Conservation (phyloP, 2,797 vertebrate species). For the Crenichthys baileyi region DNA sequence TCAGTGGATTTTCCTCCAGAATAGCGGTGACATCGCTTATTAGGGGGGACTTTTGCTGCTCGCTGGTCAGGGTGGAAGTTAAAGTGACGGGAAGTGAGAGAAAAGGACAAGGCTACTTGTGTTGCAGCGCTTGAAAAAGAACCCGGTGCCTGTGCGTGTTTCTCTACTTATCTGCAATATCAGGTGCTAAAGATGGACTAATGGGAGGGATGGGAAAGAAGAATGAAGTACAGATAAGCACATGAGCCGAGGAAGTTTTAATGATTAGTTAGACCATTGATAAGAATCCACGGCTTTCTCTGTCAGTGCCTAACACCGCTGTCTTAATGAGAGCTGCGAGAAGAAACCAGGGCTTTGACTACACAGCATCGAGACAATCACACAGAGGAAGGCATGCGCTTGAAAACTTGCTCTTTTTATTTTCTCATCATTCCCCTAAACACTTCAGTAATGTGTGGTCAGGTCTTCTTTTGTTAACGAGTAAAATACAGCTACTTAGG, state of each 20-base stretch:
- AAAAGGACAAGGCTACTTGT: slow-evolving; percentile 68
- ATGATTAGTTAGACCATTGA: slow-evolving; percentile 77
- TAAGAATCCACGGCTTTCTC: slow-evolving; percentile 63
- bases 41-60: slow-evolving; percentile 57
- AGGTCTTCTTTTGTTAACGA: slow-evolving; percentile 23
- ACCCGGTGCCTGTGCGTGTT: slow-evolving; percentile 54
- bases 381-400: slow-evolving; percentile 56
- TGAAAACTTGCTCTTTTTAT: slow-evolving; percentile 61
- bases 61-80: slow-evolving; percentile 69
- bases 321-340: slow-evolving; percentile 66
- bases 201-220: slow-evolving; percentile 40
- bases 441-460: slow-evolving; percentile 11
- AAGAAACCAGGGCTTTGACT: slow-evolving; percentile 60
- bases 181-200: slow-evolving; percentile 35
- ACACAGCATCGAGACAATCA: slow-evolving; percentile 54
- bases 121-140: slow-evolving; percentile 67
- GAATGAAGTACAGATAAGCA: slow-evolving; percentile 34
- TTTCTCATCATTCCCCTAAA: slow-evolving; percentile 21
- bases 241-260: slow-evolving; percentile 57
- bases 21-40: slow-evolving; percentile 63
- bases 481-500: slow-evolving; percentile 28
- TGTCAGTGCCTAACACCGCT: slow-evolving; percentile 49
- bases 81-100: slow-evolving; percentile 54
- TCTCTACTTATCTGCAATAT: slow-evolving; percentile 30
- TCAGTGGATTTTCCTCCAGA: slow-evolving; percentile 42